Conservation (phyloP, 2,113 vertebrate genomes). For the Aptenodytes patagonicus region DNA sequence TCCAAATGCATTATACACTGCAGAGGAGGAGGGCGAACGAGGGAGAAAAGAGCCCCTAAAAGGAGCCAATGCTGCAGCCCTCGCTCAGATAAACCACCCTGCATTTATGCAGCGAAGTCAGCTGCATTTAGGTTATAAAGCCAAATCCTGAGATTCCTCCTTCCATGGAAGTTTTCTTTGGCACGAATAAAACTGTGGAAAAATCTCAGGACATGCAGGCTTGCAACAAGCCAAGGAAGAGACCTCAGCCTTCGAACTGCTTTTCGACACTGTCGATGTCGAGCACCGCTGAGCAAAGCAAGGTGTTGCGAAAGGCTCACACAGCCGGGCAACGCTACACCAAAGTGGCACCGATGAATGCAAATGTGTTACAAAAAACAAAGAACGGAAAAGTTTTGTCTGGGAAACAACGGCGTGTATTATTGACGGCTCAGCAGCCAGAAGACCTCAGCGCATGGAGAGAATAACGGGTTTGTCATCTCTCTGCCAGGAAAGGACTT, state of each 20-base stretch:
- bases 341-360: accelerated
- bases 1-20: background rate
- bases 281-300: accelerated
- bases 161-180: background rate
- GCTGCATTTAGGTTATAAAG: background rate
- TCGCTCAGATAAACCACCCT: background rate
- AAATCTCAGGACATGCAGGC: background rate
- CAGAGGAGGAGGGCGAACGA: accelerated
- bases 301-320: accelerated
- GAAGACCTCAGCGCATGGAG: background rate
- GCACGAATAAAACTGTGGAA: background rate
- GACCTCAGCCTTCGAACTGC: background rate
- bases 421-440: background rate
- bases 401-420: accelerated
- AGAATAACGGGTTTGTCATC: background rate
- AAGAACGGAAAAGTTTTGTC: background rate
- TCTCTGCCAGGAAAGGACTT: background rate
- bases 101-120: accelerated
- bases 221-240: background rate
- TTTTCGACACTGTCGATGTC: accelerated
- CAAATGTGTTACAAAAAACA: accelerated
- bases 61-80: background rate
- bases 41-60: background rate
- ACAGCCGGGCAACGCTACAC: accelerated
- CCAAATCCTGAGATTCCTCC: background rate